Base-by-base conservation (phyloP, 2,113 vertebrate genomes). In the Pomatostomus ruficeps region DNA sequence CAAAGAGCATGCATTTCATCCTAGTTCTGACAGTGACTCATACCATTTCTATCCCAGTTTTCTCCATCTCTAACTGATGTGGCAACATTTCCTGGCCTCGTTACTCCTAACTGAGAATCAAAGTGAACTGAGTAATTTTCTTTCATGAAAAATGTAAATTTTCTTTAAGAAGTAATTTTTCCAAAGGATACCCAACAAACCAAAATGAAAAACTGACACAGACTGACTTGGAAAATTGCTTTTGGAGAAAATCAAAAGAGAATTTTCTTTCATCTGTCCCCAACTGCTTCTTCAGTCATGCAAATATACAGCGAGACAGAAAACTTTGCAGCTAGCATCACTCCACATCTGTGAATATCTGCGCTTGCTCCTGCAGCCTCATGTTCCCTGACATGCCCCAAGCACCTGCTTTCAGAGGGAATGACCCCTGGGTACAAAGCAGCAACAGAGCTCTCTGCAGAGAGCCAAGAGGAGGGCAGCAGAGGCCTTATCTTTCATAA, bases 401-500 rank as follows among this genome's bases (percentile, higher is more conserved):
- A 40, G 18, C 33, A 74, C 17, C 33, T 90, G 28, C 18, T 90
- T 79, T 52, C 49, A 35, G 25, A 42, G 45, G 33, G 31, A 87
- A 25, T 9, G 6, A 25, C n/a, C 0, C 1, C 13, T 28, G 12
- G 15, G 57, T 65, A 38, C 22, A 68, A 63, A 54, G 52, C 88
- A 83, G 15, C 4, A 65, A 48, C 11, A 19, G 14, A 46, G 12
- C 0, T 0, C n/a, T 67, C 33, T 18, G 14, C 0, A 70, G 67
- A 70, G 12, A 83, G 29, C 33, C 23, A 54, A 57, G 31, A 91
- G 17, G 3, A 23, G 28, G 14, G 22, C 55, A 88, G 35, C 36
- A 84, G 38, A 70, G 26, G 17, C 35, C 10, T 1, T 35, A 51
- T 40, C 22, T 54, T 55, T 33, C 21, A 0, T 15, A 85, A 35